These are phyloP conservation scores for Myotis daubentonii DNA, from an alignment of 2,797 vertebrate species.

Conservation along the genomic window DNA sequence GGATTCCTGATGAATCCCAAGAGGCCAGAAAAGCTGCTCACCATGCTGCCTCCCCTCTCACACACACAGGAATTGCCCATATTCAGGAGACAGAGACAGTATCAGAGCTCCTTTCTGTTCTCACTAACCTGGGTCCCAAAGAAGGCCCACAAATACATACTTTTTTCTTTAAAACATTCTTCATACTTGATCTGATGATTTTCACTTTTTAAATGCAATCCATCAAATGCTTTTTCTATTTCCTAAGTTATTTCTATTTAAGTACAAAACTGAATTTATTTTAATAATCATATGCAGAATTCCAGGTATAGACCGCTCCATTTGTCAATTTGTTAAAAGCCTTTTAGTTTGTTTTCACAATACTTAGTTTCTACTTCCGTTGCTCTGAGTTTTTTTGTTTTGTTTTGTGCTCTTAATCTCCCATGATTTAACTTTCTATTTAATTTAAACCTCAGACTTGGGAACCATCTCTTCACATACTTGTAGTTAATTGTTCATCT, in stretches of 20 bases:
- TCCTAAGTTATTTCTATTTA: conserved; percentile 45
- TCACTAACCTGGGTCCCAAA: neutral
- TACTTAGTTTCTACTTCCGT: neutral
- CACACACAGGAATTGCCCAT: too few species aligned
- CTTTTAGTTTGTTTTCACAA: conserved; percentile 18
- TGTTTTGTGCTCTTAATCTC: conserved; percentile 47
- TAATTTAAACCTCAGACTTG: conserved; percentile 19
- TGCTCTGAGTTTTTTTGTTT: neutral
- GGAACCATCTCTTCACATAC: conserved; percentile 41
- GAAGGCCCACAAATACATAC: neutral
- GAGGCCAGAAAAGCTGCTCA: neutral
- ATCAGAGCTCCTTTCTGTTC: neutral
- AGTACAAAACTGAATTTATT: conserved; percentile 40
- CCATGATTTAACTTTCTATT: conserved; percentile 51
- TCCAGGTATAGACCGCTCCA: neutral
- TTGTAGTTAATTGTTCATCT: conserved; percentile 48
- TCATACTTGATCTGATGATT: neutral
- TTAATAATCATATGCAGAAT: neutral
- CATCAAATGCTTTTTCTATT: neutral
- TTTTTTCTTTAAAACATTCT: conserved; percentile 15
- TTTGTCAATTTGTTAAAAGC: neutral
- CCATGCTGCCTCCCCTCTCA: fast-evolving
- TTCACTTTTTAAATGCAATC: conserved; percentile 34
- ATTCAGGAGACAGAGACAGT: neutral
- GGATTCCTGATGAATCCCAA: neutral